A percentile compares a stretch with the other conserved stretches of the same genome.
Evolutionary conservation across 2,113 vertebrate species (phyloP).

Genomic region (Blennius ocellaris): DNA sequence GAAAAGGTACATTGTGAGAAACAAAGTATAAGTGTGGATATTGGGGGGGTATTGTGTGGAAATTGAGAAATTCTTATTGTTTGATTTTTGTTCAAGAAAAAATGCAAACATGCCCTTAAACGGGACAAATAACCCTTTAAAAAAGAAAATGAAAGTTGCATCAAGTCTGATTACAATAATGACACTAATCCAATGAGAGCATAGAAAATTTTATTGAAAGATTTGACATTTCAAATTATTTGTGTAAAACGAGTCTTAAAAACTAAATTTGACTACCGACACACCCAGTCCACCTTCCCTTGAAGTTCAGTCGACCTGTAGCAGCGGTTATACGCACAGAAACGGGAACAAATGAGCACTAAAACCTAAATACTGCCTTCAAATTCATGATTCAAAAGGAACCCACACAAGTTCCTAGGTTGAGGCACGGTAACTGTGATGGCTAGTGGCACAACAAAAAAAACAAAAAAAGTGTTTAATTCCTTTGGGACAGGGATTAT

Average conservation of each 20-base stretch:
- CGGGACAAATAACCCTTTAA: too few relatives aligned
- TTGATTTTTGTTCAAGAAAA: too few relatives aligned
- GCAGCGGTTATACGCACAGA: conserved; percentile 36
- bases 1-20: too few relatives aligned
- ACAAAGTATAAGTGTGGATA: too few relatives aligned
- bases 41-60: too few relatives aligned
- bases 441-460: conserved; percentile 5
- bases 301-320: conserved; percentile 29
- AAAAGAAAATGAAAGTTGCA: neutral
- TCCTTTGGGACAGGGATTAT: conserved; percentile 22
- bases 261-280: conserved; percentile 8
- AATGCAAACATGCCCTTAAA: too few relatives aligned
- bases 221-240: conserved; percentile 36
- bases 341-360: conserved; percentile 1
- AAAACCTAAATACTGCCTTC: conserved; percentile 17
- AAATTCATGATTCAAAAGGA: neutral
- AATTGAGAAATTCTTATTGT: too few relatives aligned
- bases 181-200: neutral
- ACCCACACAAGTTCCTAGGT: neutral
- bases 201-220: conserved; percentile 60
- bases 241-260: conserved; percentile 14
- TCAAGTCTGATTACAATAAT: neutral
- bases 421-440: conserved; percentile 1
- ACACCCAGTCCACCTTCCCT: conserved; percentile 13
- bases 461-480: neutral